Evolutionary conservation across 2,797 vertebrate species (phyloP).

Genomic region (Schizopygopsis pylzovi): DNA sequence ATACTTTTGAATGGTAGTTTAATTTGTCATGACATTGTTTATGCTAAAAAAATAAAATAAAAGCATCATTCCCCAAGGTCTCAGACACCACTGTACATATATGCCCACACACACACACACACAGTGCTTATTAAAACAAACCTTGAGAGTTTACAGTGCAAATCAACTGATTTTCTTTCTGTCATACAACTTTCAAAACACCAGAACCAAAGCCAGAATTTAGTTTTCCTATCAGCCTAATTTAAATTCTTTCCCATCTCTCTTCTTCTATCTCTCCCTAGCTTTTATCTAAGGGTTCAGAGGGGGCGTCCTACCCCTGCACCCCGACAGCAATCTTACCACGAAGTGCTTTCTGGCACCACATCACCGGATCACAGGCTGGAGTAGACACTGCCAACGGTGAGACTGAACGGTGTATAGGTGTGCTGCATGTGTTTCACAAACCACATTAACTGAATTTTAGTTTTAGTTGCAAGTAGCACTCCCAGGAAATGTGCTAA

Average conservation of each 20-base stretch:
- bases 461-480: not conserved
- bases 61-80: not conserved
- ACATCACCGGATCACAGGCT: constrained; percentile 90
- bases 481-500: not conserved
- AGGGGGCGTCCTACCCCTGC: constrained; percentile 88
- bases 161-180: not conserved
- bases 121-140: not conserved
- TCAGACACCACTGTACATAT: not conserved
- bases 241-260: not conserved
- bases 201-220: not conserved
- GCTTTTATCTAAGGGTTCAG: constrained; percentile 87
- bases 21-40: not conserved
- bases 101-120: not conserved
- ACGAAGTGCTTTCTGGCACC: constrained; percentile 96
- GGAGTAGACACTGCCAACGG: constrained; percentile 80
- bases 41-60: not conserved
- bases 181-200: not conserved
- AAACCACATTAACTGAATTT: not conserved
- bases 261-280: constrained; percentile 60
- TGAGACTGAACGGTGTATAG: constrained; percentile 60
- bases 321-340: constrained; percentile 92
- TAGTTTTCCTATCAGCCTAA: not conserved
- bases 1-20: not conserved
- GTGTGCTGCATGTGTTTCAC: not conserved
- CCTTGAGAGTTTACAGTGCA: not conserved